Conservation (phyloP, 2,888 invertebrate species). For the Tricholauxania praeusta region DNA sequence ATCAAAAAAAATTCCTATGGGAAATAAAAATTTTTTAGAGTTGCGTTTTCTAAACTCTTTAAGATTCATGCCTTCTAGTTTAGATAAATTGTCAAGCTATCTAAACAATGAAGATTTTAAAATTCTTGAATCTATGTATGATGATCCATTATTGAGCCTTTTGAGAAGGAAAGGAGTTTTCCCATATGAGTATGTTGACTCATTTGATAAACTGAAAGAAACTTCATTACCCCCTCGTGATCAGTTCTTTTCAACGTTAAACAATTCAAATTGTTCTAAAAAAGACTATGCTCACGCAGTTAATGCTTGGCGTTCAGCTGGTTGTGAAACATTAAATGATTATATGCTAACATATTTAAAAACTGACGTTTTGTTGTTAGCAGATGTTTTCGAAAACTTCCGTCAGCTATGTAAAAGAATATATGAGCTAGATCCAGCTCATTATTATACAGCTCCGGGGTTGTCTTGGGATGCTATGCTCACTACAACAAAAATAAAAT, state of each 20-base stretch:
- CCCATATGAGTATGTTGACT: slow-evolving; percentile 3
- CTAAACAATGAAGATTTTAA: slow-evolving; percentile 31
- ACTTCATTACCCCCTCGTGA: background rate
- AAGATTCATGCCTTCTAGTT: slow-evolving; percentile 38
- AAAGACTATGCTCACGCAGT: too few relatives aligned
- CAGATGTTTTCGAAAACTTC: slow-evolving; percentile 58
- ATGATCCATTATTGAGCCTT: background rate
- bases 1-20: slow-evolving; percentile 32
- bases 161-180: background rate
- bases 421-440: slow-evolving; percentile 54
- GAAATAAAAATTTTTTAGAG: slow-evolving; percentile 23
- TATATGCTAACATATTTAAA: slow-evolving; percentile 46
- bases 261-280: too few relatives aligned
- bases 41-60: slow-evolving; percentile 40
- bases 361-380: slow-evolving; percentile 54
- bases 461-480: slow-evolving; percentile 58
- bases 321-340: too few relatives aligned
- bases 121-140: slow-evolving; percentile 44
- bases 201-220: background rate
- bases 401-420: slow-evolving; percentile 45
- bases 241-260: background rate
- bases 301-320: too few relatives aligned
- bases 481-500: slow-evolving; percentile 55
- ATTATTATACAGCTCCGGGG: slow-evolving; percentile 58
- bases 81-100: slow-evolving; percentile 33